phyloP scores from a whole-genome alignment of 64 coral and sea anemone species.

The Platygyra sinensis region DNA sequence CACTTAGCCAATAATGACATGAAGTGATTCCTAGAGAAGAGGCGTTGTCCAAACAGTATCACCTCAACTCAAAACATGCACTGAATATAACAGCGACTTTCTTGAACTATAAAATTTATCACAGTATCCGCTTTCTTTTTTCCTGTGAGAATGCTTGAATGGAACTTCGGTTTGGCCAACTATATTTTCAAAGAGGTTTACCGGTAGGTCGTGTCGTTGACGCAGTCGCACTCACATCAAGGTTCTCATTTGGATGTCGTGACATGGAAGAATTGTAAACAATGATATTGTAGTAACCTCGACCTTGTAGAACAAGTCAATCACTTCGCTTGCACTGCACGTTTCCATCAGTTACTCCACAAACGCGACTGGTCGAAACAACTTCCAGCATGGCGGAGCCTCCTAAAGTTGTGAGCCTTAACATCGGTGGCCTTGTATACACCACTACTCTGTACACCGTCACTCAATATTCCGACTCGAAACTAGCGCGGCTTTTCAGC shows the following conservation, averaged over 20 bases:
- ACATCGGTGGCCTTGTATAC: constrained; percentile 79
- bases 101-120: not conserved
- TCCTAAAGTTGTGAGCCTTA: constrained; percentile 60
- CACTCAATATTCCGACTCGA: constrained; percentile 71
- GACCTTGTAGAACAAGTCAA: not conserved
- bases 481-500: constrained; percentile 66
- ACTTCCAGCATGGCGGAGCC: not conserved
- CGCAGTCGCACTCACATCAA: no score
- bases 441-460: constrained; percentile 69
- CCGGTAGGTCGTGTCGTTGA: no score
- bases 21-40: not conserved
- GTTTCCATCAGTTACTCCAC: no score
- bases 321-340: not conserved
- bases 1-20: no score
- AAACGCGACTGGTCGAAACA: not conserved
- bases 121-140: no score
- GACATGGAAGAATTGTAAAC: no score
- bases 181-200: no score
- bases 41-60: not conserved
- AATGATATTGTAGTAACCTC: no score
- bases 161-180: no score
- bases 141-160: no score
- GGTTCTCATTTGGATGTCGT: no score
- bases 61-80: not conserved
- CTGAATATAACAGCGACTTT: not conserved